These are phyloP conservation scores for Apotomis turbidana DNA, from an alignment of 2,888 invertebrate genomes.

Conservation along the genomic window DNA sequence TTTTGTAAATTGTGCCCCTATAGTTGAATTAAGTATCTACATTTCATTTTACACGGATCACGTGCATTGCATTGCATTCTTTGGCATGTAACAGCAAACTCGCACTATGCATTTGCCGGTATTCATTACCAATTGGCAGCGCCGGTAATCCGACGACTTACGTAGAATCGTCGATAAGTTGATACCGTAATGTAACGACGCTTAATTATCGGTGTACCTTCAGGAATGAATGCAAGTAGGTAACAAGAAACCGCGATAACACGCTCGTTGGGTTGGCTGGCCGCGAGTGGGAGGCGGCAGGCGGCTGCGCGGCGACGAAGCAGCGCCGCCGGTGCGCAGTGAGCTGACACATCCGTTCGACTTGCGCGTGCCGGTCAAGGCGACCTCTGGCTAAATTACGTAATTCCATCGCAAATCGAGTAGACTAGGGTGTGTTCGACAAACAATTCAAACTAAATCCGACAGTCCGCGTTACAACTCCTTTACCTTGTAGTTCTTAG, in stretches of 20 bases:
- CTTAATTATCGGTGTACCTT: slow-evolving; percentile 63
- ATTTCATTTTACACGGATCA: slow-evolving; percentile 21
- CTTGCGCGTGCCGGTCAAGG: slow-evolving; percentile 81
- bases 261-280: slow-evolving; percentile 66
- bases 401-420: slow-evolving; percentile 75
- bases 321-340: slow-evolving; percentile 77
- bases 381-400: slow-evolving; percentile 81
- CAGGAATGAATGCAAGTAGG: slow-evolving; percentile 72
- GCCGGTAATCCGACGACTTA: slow-evolving; percentile 52
- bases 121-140: slow-evolving; percentile 32
- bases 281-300: slow-evolving; percentile 77
- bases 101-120: slow-evolving; percentile 32
- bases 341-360: slow-evolving; percentile 80
- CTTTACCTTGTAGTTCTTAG: slow-evolving; percentile 58
- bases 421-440: slow-evolving; percentile 79
- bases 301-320: slow-evolving; percentile 60
- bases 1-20: not conserved
- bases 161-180: slow-evolving; percentile 60
- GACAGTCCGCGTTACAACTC: slow-evolving; percentile 65
- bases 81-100: slow-evolving; percentile 30
- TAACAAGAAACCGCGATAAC: slow-evolving; percentile 80
- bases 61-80: slow-evolving; percentile 26
- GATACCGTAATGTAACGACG: slow-evolving; percentile 73
- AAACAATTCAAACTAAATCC: slow-evolving; percentile 61
- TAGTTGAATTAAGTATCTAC: slow-evolving; percentile 2